Conservation (phyloP, 1,140 invertebrate species). For the Nymphalis io region DNA sequence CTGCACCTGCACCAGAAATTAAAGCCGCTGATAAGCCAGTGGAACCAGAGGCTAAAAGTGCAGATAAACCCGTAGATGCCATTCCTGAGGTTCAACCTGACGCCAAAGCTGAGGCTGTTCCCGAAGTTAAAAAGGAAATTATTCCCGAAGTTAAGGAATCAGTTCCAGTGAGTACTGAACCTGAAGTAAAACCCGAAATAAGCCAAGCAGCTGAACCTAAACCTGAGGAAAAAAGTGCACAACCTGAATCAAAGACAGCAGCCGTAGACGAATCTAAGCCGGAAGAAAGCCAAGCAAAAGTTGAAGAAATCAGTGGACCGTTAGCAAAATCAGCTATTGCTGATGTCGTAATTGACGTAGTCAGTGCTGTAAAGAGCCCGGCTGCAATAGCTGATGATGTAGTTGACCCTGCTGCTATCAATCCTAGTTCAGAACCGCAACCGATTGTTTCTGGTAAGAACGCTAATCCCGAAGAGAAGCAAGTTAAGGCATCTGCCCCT, state of each 20-base stretch:
- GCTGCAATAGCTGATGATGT: slow-evolving; percentile 64
- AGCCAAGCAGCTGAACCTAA: slow-evolving; percentile 41
- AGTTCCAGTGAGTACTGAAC: slow-evolving; percentile 33
- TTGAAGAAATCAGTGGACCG: slow-evolving; percentile 59
- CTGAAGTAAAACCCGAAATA: slow-evolving; percentile 40
- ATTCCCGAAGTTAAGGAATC: slow-evolving; percentile 36
- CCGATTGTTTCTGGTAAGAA: slow-evolving; percentile 46
- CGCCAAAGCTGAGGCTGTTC: slow-evolving; percentile 32
- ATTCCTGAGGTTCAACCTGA: slow-evolving; percentile 38
- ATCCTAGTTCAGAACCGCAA: slow-evolving; percentile 51
- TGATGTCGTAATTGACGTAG: slow-evolving; percentile 63
- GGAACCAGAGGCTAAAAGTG: slow-evolving; percentile 39
- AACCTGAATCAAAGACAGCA: slow-evolving; percentile 45
- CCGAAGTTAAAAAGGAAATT: slow-evolving; percentile 45
- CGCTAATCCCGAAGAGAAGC: slow-evolving; percentile 48
- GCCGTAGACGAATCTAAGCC: slow-evolving; percentile 49
- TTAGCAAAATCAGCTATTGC: slow-evolving; percentile 52
- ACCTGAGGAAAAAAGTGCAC: slow-evolving; percentile 45
- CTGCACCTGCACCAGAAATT: slow-evolving; percentile 35
- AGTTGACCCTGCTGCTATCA: slow-evolving; percentile 56
- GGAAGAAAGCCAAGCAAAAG: slow-evolving; percentile 54
- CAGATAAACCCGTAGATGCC: slow-evolving; percentile 35
- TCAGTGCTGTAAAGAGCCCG: slow-evolving; percentile 54
- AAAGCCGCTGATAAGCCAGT: slow-evolving; percentile 41
- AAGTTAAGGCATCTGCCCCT: slow-evolving; percentile 42